These are phyloP conservation scores for Sus cebifrons DNA, from an alignment of 2,797 vertebrate genomes.

Conservation along the genomic window DNA sequence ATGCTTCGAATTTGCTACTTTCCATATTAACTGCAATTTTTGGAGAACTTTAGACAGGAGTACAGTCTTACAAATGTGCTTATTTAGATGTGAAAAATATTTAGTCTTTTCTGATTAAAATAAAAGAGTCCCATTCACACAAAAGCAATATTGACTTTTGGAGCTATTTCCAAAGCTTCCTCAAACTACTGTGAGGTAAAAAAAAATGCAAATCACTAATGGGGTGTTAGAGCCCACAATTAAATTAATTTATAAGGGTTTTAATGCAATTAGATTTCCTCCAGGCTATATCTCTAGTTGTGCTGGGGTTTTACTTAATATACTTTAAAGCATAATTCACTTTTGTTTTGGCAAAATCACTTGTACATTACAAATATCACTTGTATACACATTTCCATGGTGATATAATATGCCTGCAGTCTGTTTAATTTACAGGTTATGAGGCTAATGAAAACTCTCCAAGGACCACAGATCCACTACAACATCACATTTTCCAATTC, in stretches of 20 bases:
- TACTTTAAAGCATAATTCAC: slow-evolving; percentile 82
- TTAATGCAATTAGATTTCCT: slow-evolving; percentile 87
- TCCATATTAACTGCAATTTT: slow-evolving; percentile 58
- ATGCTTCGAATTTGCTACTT: slow-evolving; percentile 47
- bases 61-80: slow-evolving; percentile 30
- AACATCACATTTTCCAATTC: slow-evolving; percentile 62
- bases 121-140: neutral
- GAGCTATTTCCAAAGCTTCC: slow-evolving; percentile 56
- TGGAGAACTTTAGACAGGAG: slow-evolving; percentile 1
- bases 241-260: slow-evolving; percentile 86
- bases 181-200: slow-evolving; percentile 58
- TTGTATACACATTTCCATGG: slow-evolving; percentile 83
- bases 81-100: slow-evolving; percentile 71
- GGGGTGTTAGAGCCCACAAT: slow-evolving; percentile 75
- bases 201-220: slow-evolving; percentile 80
- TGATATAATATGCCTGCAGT: slow-evolving; percentile 81
- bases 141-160: slow-evolving; percentile 67
- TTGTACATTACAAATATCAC: slow-evolving; percentile 87
- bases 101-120: slow-evolving; percentile 59
- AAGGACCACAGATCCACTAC: slow-evolving; percentile 67
- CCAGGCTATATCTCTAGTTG: slow-evolving; percentile 82
- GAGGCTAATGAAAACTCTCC: slow-evolving; percentile 75
- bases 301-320: slow-evolving; percentile 80
- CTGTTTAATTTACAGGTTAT: slow-evolving; percentile 80
- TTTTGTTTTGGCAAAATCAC: slow-evolving; percentile 86